phyloP scores from a whole-genome alignment of 2,797 vertebrate genomes.

The Spea hammondii region DNA sequence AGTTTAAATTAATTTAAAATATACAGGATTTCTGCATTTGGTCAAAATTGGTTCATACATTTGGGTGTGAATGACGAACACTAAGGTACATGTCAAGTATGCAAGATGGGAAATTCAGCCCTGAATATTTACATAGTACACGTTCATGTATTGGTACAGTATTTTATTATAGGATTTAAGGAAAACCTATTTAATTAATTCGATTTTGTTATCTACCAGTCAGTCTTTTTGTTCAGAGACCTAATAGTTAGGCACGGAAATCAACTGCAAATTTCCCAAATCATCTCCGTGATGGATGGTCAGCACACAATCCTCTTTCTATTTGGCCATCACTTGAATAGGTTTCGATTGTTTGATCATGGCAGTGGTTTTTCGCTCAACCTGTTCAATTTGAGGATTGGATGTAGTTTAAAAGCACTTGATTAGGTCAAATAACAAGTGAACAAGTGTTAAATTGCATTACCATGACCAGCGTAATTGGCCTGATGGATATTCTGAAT shows the following conservation, averaged over 20 bases:
- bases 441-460: background rate
- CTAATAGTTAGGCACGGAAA: conserved; percentile 32
- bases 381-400: background rate
- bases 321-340: conserved; percentile 23
- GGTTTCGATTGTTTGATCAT: conserved; percentile 32
- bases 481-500: background rate
- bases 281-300: conserved; percentile 21
- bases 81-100: no score
- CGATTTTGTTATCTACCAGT: no score
- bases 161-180: no score
- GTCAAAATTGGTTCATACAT: no score
- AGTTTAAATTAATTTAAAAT: no score
- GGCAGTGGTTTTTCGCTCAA: background rate
- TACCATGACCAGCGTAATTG: background rate
- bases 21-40: no score
- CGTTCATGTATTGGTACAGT: no score
- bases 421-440: background rate
- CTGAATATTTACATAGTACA: no score
- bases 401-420: background rate
- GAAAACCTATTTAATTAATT: no score
- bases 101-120: no score
- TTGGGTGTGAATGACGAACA: no score
- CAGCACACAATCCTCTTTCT: conserved; percentile 1
- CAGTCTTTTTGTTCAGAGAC: background rate
- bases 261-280: conserved; percentile 20